Percentiles rank a stretch among this genome's conserved stretches.
Evolutionary conservation across 1,140 invertebrate species (phyloP).

Genomic region (Conus betulinus): DNA sequence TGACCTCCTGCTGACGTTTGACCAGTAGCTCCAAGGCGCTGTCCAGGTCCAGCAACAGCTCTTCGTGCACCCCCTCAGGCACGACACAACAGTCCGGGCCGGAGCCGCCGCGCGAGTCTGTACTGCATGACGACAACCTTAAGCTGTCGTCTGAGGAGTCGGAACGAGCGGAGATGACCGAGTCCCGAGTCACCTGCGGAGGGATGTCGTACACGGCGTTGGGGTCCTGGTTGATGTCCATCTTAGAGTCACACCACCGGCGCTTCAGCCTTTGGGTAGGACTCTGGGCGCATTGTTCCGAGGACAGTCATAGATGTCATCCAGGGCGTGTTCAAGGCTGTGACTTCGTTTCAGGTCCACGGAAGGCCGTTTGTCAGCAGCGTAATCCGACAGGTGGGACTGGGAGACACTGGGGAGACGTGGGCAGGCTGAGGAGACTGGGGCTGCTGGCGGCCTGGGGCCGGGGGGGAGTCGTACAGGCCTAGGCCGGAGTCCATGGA

Average conservation of each 20-base stretch:
- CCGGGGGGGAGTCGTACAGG: slow-evolving; percentile 58
- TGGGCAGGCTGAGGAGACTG: slow-evolving; percentile 10
- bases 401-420: slow-evolving; percentile 25
- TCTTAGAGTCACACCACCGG: slow-evolving; percentile 31
- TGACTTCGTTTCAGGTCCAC: slow-evolving; percentile 42
- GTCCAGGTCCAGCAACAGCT: slow-evolving; percentile 88
- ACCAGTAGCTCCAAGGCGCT: slow-evolving; percentile 90
- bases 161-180: slow-evolving; percentile 63
- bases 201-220: slow-evolving; percentile 75
- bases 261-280: slow-evolving; percentile 36
- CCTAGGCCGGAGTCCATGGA: slow-evolving; percentile 63
- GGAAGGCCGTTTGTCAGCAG: not conserved
- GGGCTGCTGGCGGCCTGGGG: slow-evolving; percentile 29
- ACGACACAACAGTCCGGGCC: slow-evolving; percentile 48
- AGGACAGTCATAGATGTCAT: slow-evolving; percentile 66
- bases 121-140: slow-evolving; percentile 65
- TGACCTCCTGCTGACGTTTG: slow-evolving; percentile 83
- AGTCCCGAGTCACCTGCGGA: slow-evolving; percentile 75
- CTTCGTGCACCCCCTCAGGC: slow-evolving; percentile 68
- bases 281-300: slow-evolving; percentile 57
- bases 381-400: slow-evolving; percentile 32
- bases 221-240: slow-evolving; percentile 31
- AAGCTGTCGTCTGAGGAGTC: slow-evolving; percentile 63
- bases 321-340: slow-evolving; percentile 60
- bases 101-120: slow-evolving; percentile 57